Percentiles rank a stretch among this genome's conserved stretches.
Evolutionary conservation across 2,888 invertebrate species (phyloP).

Genomic region (Aspidapion aeneum): DNA sequence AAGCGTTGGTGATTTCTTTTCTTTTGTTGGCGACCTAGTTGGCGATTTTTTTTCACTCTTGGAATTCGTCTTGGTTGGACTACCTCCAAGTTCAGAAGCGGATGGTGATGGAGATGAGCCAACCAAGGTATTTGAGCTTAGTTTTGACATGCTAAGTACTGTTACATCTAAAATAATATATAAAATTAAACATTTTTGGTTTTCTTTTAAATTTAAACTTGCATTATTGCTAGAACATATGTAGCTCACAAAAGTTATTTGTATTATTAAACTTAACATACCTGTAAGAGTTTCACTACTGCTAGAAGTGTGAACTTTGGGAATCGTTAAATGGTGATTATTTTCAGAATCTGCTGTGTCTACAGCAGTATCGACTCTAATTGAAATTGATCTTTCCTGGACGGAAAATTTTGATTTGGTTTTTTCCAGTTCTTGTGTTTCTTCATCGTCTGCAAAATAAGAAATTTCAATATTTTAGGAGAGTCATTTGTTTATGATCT

Average conservation of each 20-base stretch:
- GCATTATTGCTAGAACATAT: too few relatives aligned
- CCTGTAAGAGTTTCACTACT: conserved; percentile 78
- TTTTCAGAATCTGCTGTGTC: conserved; percentile 52
- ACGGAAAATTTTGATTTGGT: conserved; percentile 29
- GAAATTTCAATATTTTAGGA: background rate
- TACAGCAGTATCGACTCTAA: conserved; percentile 46
- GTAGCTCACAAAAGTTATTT: too few relatives aligned
- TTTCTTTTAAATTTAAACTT: too few relatives aligned
- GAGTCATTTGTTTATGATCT: too few relatives aligned
- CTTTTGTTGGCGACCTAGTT: conserved; percentile 12
- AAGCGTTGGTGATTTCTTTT: conserved; percentile 11
- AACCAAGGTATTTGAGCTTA: conserved; percentile 70
- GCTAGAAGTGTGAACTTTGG: conserved; percentile 70
- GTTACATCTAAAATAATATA: conserved; percentile 43
- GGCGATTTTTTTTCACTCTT: conserved; percentile 20
- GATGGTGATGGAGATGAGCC: conserved; percentile 52
- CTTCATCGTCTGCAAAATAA: conserved; percentile 51
- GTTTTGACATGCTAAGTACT: conserved; percentile 58
- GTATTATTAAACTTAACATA: conserved; percentile 37
- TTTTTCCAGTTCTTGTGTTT: conserved; percentile 45
- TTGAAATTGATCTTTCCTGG: conserved; percentile 46
- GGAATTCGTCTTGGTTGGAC: background rate
- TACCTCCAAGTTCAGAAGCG: conserved; percentile 23
- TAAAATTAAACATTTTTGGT: background rate
- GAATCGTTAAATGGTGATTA: conserved; percentile 64